Evolutionary conservation across 1,140 invertebrate species (phyloP), one percentile per base, ranked within the genome.

Genomic region (Drosophila tani): DNA sequence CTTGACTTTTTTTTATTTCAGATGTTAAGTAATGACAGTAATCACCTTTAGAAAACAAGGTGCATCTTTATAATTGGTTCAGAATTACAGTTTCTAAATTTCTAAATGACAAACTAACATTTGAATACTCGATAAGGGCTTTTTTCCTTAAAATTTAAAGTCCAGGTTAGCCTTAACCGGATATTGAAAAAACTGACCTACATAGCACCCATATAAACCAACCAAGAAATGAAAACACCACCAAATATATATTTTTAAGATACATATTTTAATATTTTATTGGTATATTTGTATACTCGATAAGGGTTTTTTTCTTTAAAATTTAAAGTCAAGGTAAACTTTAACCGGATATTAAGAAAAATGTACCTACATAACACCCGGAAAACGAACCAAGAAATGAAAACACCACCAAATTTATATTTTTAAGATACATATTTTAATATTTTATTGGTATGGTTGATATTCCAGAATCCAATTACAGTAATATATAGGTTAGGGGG

Each of bases 381-480:
- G n/a, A 8, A 56, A 14, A 7, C 11, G 11, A 29, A 38, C n/a
- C 27, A 45, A 24, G 46, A 21, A 41, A 27, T 17, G 0, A 17
- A 12, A 14, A 21, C 11, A 62, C 17, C 19, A 15, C 9, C 2
- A 2, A 24, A 21, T 9, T 11, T 17, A 35, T 21, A 17, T 64
- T 32, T 43, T 2, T 45, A 58, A 15, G 15, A 35, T 53, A 53
- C 11, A 32, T 53, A 40, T 41, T 38, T 41, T 38, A 12, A 17
- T 47, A 46, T 29, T 59, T 63, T 63, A 66, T 66, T 66, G 9
- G n/a, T 27, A 66, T 38, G 46, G 0, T 15, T 63, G 5, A 46
- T 27, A 45, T 35, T 66, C n/a, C 41, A 43, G 19, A 57, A 47
- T 15, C 29, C 53, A 63, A 62, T n/a, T 41, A 53, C 29, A 63